Evolutionary conservation across 2,888 invertebrate species (phyloP), one percentile per base, ranked within the genome.

Genomic region (Hofmannophila pseudospretella): DNA sequence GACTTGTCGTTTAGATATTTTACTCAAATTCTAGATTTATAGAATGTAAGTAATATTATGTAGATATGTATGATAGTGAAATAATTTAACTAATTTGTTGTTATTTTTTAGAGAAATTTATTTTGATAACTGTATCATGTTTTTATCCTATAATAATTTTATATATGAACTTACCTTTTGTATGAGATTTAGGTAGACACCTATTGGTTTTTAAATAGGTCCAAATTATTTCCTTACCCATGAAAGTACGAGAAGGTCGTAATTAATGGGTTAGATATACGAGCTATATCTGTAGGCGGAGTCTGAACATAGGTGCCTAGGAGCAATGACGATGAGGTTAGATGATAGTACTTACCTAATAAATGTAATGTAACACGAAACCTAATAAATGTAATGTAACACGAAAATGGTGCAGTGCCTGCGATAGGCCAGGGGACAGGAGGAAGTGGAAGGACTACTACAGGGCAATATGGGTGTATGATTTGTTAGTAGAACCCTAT

Each of bases 31-130:
- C 57, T 77, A 79, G 73, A 54, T 49, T 54, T 45, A 53, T 72
- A 72, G 62, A 42, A 12, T 44, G 34, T 72, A 72, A 67, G 63
- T 44, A 46, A 57, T 33, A 16, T 5, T 16, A 16, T 5, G n/a
- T n/a, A n/a, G n/a, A n/a, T 30, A 19, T 20, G 20, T 26, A 11
- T 22, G n/a, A 31, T 26, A 12, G 3, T 13, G 5, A 9, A 28
- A 35, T 27, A 26, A 22, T 13, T 30, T 9, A 32, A 8, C n/a
- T 26, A 12, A 16, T 39, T 39, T 39, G 53, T 67, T 66, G 58
- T 62, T 67, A 63, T 72, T 66, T 71, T 81, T 81, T 81, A 69
- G 79, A 82, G 50, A 53, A 63, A 49, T 71, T 81, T 84, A 80
- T 81, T 85, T 82, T 82, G 79, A 81, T 82, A 79, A 64, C 47